These are phyloP conservation scores for Apamea epomidion DNA, from an alignment of 2,888 invertebrate genomes.

Conservation along the genomic window DNA sequence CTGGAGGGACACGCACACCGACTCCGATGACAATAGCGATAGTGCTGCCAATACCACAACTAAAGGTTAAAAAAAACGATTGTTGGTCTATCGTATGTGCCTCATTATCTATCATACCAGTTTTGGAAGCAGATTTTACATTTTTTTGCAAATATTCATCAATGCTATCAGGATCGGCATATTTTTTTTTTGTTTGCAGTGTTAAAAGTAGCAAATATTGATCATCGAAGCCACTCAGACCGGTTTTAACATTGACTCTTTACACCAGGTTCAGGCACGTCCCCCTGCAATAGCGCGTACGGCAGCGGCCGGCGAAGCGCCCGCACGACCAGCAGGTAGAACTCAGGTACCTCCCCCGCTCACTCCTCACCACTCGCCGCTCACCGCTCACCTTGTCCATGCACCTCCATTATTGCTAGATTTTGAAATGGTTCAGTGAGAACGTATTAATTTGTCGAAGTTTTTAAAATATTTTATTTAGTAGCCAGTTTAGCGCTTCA, in stretches of 20 bases:
- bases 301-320: slow-evolving; percentile 87
- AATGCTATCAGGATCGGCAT: neutral
- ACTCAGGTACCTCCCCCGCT: slow-evolving; percentile 89
- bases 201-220: neutral
- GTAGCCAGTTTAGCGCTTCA: neutral
- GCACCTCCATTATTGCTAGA: slow-evolving; percentile 59
- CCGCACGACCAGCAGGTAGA: slow-evolving; percentile 91
- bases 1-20: slow-evolving; percentile 85
- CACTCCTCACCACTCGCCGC: slow-evolving; percentile 74
- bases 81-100: neutral
- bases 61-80: slow-evolving; percentile 78
- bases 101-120: neutral
- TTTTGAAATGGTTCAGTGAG: neutral
- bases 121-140: neutral
- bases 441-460: neutral
- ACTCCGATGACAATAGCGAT: slow-evolving; percentile 89
- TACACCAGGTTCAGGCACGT: slow-evolving; percentile 84
- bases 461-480: slow-evolving; percentile 1
- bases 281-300: slow-evolving; percentile 85
- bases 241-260: neutral
- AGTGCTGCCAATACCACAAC: slow-evolving; percentile 89
- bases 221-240: neutral
- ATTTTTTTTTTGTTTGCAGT: neutral
- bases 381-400: slow-evolving; percentile 63
- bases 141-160: neutral